These are phyloP conservation scores for Chrysina gloriosa DNA, from an alignment of 2,888 invertebrate genomes.

Conservation along the genomic window DNA sequence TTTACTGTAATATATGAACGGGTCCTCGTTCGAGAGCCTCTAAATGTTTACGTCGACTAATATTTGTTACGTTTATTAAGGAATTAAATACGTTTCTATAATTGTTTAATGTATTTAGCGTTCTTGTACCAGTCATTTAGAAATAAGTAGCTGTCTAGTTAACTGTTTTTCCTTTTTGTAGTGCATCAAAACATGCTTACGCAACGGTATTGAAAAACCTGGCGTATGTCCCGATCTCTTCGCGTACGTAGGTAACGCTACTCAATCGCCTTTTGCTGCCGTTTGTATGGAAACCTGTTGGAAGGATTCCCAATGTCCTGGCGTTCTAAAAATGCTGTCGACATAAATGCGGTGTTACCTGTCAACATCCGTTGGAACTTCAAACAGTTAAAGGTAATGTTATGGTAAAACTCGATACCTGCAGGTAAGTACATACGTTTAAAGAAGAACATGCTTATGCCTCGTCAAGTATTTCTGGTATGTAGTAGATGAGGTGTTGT, in stretches of 20 bases:
- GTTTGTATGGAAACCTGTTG: slow-evolving; percentile 73
- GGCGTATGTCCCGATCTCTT: slow-evolving; percentile 63
- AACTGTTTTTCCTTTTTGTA: slow-evolving; percentile 58
- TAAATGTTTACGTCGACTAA: no score
- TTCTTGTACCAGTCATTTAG: background rate
- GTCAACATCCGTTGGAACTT: slow-evolving; percentile 73
- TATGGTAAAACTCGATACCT: background rate
- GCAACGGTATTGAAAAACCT: slow-evolving; percentile 66
- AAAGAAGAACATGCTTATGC: no score
- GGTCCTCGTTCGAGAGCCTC: no score
- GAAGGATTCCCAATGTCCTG: slow-evolving; percentile 77
- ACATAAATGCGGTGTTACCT: slow-evolving; percentile 76
- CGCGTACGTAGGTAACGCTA: slow-evolving; percentile 46
- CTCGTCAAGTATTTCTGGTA: no score
- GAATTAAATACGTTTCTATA: background rate
- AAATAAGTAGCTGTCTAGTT: background rate
- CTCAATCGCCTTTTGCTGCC: slow-evolving; percentile 68
- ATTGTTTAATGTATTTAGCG: slow-evolving; percentile 1
- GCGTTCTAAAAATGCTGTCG: slow-evolving; percentile 77
- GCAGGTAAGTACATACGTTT: no score
- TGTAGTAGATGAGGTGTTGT: no score
- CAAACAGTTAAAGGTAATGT: slow-evolving; percentile 68
- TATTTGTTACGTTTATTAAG: background rate
- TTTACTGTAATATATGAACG: background rate
- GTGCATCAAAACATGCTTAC: slow-evolving; percentile 72